A percentile compares a stretch with the other conserved stretches of the same genome.
phyloP scores from a whole-genome alignment of 53 echinoderm and acorn worm species.

The Arbacia lixula region DNA sequence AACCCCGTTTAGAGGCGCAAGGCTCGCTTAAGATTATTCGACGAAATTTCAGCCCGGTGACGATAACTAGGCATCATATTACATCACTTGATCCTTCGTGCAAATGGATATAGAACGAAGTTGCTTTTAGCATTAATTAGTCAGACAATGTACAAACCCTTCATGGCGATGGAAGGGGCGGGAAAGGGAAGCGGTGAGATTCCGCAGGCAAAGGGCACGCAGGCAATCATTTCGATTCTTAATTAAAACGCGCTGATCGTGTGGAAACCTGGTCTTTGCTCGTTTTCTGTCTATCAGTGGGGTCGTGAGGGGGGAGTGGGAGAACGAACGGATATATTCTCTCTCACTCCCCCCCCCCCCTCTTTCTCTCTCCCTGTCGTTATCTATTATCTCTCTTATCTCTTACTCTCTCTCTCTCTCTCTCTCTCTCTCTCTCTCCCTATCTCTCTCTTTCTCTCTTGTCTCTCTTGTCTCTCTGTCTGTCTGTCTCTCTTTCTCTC shows the following conservation, averaged over 20 bases:
- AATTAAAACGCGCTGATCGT: constrained; percentile 40
- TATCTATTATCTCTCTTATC: background rate
- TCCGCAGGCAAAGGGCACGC: constrained; percentile 13
- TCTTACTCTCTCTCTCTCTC: background rate
- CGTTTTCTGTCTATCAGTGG: background rate
- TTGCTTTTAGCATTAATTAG: constrained; percentile 53
- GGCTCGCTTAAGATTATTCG: no score
- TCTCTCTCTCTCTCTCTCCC: background rate
- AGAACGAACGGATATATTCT: constrained; percentile 13
- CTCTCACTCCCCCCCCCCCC: background rate
- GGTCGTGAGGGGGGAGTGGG: no score
- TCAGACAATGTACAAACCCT: constrained; percentile 23
- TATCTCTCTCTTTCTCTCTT: background rate
- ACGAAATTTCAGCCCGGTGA: no score
- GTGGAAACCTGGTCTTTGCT: constrained; percentile 4
- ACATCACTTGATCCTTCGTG: no score
- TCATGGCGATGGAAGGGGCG: constrained; percentile 14
- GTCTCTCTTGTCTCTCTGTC: background rate
- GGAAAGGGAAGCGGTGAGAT: constrained; percentile 28
- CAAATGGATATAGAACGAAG: no score
- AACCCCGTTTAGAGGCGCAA: no score
- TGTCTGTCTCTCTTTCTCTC: background rate
- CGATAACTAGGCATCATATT: no score
- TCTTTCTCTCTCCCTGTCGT: background rate
- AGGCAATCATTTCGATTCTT: constrained; percentile 37